A percentile compares a stretch with the other conserved stretches of the same genome.
These are phyloP conservation scores for Corythornis vintsioides DNA, from an alignment of 2,113 vertebrate genomes.

Conservation along the genomic window DNA sequence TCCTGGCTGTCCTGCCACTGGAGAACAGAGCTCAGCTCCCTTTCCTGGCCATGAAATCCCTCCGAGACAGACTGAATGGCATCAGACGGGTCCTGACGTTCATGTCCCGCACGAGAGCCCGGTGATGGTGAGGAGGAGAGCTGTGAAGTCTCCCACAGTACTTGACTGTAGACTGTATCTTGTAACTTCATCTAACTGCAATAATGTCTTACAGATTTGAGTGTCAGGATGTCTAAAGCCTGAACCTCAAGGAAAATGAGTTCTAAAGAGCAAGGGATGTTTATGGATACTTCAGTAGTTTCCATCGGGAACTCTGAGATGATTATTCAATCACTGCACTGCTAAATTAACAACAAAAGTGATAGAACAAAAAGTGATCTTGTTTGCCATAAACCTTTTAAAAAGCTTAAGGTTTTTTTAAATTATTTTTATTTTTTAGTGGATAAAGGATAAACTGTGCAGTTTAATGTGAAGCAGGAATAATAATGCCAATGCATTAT, in stretches of 20 bases:
- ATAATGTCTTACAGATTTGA: conserved; percentile 70
- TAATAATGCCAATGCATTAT: conserved; percentile 63
- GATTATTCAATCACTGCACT: conserved; percentile 72
- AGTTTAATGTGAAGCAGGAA: conserved; percentile 75
- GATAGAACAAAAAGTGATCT: conserved; percentile 63
- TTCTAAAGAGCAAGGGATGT: conserved; percentile 61
- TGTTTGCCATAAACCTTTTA: conserved; percentile 67
- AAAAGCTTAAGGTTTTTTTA: conserved; percentile 52
- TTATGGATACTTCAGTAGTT: conserved; percentile 59
- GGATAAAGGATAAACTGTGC: conserved; percentile 64
- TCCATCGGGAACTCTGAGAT: conserved; percentile 53
- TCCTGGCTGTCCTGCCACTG: conserved; percentile 80
- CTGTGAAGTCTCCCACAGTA: not conserved
- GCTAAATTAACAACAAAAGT: conserved; percentile 65
- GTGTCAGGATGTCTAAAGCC: conserved; percentile 34
- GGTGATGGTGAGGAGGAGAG: conserved; percentile 42
- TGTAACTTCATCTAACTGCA: conserved; percentile 72
- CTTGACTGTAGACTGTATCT: conserved; percentile 33
- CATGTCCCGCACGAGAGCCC: conserved; percentile 69
- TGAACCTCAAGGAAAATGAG: conserved; percentile 36
- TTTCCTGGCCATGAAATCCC: conserved; percentile 81
- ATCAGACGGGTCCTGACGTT: conserved; percentile 78
- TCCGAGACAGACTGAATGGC: conserved; percentile 77
- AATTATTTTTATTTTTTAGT: conserved; percentile 65
- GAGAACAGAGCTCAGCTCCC: conserved; percentile 84